phyloP scores from a whole-genome alignment of 2,113 vertebrate genomes.

The Chaetodon trifascialis region DNA sequence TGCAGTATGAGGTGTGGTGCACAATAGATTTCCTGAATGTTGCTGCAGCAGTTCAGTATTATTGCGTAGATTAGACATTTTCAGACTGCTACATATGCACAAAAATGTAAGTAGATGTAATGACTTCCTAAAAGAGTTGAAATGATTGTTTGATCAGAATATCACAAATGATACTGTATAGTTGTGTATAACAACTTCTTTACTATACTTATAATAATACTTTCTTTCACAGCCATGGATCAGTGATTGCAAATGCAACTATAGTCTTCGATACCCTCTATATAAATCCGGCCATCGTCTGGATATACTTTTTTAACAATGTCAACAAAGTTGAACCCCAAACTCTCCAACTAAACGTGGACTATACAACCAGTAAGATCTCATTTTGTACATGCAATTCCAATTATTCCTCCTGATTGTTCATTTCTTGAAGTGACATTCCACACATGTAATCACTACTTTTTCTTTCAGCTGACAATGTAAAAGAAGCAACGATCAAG shows the following conservation, averaged over 20 bases:
- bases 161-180: not conserved
- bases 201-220: not conserved
- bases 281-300: constrained; percentile 1
- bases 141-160: not conserved
- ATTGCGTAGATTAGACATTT: not conserved
- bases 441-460: not conserved
- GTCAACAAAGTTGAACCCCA: fast-evolving
- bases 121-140: not conserved
- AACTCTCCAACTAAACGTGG: constrained; percentile 39
- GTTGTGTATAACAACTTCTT: not conserved
- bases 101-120: not conserved
- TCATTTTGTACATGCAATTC: not conserved
- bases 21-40: not conserved
- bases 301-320: fast-evolving
- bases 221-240: constrained; percentile 54
- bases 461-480: not conserved
- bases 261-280: not conserved
- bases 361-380: constrained; percentile 51
- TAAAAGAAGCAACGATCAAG: not conserved
- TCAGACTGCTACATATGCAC: not conserved
- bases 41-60: not conserved
- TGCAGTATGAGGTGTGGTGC: not conserved
- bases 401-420: not conserved
- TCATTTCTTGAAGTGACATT: not conserved
- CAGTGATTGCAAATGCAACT: constrained; percentile 62